Evolutionary conservation across 2,113 vertebrate genomes (phyloP), one percentile per base, ranked within the genome.

Genomic region (Microtus oregoni): DNA sequence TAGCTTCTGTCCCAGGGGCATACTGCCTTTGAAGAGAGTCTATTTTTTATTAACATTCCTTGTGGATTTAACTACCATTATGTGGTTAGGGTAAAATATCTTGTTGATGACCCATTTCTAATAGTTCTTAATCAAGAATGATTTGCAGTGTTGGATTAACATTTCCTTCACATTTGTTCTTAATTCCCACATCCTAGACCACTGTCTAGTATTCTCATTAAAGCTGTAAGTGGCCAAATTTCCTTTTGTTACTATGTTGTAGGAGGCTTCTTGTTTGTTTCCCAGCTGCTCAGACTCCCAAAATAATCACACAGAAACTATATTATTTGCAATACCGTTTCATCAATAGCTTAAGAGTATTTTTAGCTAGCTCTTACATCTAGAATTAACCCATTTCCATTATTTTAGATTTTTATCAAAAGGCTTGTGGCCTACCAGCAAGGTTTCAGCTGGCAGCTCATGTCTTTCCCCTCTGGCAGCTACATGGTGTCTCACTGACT

Each of bases 61-160:
- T 79, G 75, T 94, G 93, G n/a, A 58, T 13, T 11, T 95, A 86
- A 67, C 68, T 91, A 89, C 65, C 76, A 55, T 92, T 87, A 65
- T 79, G 24, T 77, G 44, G 63, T 89, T 89, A 86, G 55, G 86
- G 55, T 94, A 58, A 92, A 97, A 82, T 92, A 91, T 72, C 81
- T 97, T 96, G 15, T 52, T 96, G 58, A 92, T 92, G 85, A 97
- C 81, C 94, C 72, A 78, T 93, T 97, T 95, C 70, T 81, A 96
- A 90, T 90, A 94, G 50, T 72, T 93, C 65, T 97, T 96, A 90
- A 93, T 94, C 58, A 90, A 95, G 75, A 94, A 88, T 88, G n/a
- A 75, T 81, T 77, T 70, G 44, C 14, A 95, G 75, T 61, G 6
- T 9, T 1, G 77, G 26, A 77, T 2, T 28, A 47, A 91, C 22